Conservation (phyloP, 2,888 invertebrate genomes). For the Idaea aversata region DNA sequence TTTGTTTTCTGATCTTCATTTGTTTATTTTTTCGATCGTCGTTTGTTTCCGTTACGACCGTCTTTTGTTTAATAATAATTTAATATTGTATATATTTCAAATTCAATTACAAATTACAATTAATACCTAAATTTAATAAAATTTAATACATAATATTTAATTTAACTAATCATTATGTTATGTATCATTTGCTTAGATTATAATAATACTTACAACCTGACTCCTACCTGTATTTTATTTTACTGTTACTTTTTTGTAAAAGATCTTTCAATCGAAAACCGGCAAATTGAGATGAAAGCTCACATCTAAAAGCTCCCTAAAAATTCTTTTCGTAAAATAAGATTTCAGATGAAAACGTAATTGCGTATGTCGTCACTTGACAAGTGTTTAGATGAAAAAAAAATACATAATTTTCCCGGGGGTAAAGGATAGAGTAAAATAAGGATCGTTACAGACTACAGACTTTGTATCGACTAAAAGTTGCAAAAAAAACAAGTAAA, state of each 20-base stretch:
- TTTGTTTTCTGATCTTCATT: too few relatives aligned
- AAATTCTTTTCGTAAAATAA: constrained; percentile 51
- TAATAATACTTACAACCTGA: not conserved
- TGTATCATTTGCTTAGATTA: not conserved
- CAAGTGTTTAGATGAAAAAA: constrained; percentile 55
- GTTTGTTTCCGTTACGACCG: too few relatives aligned
- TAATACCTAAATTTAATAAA: too few relatives aligned
- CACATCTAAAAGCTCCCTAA: constrained; percentile 39
- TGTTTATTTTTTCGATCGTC: too few relatives aligned
- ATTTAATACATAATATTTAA: too few relatives aligned
- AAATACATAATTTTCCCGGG: constrained; percentile 25
- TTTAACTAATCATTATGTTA: too few relatives aligned
- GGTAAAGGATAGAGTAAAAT: constrained; percentile 7
- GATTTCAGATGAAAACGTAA: constrained; percentile 59
- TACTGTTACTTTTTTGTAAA: not conserved
- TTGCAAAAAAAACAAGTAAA: constrained; percentile 7
- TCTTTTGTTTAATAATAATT: too few relatives aligned
- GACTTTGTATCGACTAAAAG: constrained; percentile 3
- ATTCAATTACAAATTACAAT: too few relatives aligned
- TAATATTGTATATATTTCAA: too few relatives aligned
- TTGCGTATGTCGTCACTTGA: constrained; percentile 56
- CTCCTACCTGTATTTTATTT: not conserved
- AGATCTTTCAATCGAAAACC: not conserved
- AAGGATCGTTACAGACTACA: constrained; percentile 2
- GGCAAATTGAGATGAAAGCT: constrained; percentile 9